A percentile compares a stretch with the other conserved stretches of the same genome.
phyloP scores from a whole-genome alignment of 2,113 vertebrate genomes.

The Rhodinocichla rosea region DNA sequence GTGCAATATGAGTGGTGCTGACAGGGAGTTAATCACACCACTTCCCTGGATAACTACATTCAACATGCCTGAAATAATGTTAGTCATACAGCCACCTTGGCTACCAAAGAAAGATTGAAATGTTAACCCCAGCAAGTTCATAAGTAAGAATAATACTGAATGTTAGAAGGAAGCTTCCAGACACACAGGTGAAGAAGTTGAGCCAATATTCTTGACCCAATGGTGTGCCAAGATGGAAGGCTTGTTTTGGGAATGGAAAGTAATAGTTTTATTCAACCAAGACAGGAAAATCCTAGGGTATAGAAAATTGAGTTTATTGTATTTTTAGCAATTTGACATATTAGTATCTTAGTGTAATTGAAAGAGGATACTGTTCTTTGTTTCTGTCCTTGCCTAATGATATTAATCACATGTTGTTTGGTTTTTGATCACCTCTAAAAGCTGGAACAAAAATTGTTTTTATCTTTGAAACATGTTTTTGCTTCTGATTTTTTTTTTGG shows the following conservation, averaged over 20 bases:
- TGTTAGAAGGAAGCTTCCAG: neutral
- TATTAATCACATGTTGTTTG: neutral
- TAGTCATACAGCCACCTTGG: neutral
- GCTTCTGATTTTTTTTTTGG: neutral
- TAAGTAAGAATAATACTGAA: neutral
- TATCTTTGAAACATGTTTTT: neutral
- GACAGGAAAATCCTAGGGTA: neutral
- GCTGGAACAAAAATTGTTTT: neutral
- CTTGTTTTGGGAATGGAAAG: neutral
- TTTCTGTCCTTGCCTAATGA: neutral
- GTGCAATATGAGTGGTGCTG: neutral
- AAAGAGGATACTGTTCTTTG: neutral
- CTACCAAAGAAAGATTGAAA: neutral
- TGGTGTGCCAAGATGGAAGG: neutral
- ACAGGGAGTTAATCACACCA: neutral
- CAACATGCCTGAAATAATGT: neutral
- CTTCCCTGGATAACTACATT: neutral
- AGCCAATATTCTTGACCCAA: neutral
- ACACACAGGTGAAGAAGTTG: neutral
- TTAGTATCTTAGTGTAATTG: neutral
- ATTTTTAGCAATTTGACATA: neutral
- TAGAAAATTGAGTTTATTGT: neutral
- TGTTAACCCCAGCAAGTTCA: neutral
- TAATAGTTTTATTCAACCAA: neutral
- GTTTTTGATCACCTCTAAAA: neutral